Evolutionary conservation across 1,140 invertebrate species (phyloP).

Genomic region (Polyergus mexicanus): DNA sequence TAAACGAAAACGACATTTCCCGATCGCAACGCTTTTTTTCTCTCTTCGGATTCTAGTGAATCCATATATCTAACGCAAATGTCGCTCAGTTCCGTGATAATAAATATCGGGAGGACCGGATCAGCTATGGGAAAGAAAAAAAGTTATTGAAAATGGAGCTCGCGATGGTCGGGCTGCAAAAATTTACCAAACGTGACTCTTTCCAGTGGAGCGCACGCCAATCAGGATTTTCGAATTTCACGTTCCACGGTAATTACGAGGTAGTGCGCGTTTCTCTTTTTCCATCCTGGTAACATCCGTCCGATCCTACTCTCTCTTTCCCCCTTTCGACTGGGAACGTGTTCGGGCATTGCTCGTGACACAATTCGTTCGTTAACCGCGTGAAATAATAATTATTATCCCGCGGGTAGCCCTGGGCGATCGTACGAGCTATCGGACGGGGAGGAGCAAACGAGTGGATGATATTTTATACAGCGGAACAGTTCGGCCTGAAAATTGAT

Average conservation of each 20-base stretch:
- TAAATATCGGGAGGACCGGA: slow-evolving; percentile 42
- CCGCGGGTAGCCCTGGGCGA: slow-evolving; percentile 63
- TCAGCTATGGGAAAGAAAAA: slow-evolving; percentile 43
- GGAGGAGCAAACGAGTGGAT: slow-evolving; percentile 48
- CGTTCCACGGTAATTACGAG: slow-evolving; percentile 70
- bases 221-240: slow-evolving; percentile 72
- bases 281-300: slow-evolving; percentile 22
- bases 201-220: slow-evolving; percentile 59
- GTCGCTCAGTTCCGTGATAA: slow-evolving; percentile 52
- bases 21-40: slow-evolving; percentile 8
- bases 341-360: slow-evolving; percentile 72
- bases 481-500: slow-evolving; percentile 74
- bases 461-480: slow-evolving; percentile 73
- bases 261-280: slow-evolving; percentile 36
- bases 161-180: slow-evolving; percentile 41
- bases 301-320: neutral
- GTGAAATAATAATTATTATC: slow-evolving; percentile 80
- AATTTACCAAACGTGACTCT: slow-evolving; percentile 68
- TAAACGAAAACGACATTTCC: slow-evolving; percentile 43
- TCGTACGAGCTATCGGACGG: slow-evolving; percentile 49
- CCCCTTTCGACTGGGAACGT: neutral
- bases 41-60: slow-evolving; percentile 17
- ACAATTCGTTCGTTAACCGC: slow-evolving; percentile 81
- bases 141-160: slow-evolving; percentile 45
- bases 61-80: slow-evolving; percentile 32